Percentiles rank a stretch among this genome's conserved stretches.
These are phyloP conservation scores for Triops cancriformis DNA, from an alignment of 1,140 invertebrate genomes.

Conservation along the genomic window DNA sequence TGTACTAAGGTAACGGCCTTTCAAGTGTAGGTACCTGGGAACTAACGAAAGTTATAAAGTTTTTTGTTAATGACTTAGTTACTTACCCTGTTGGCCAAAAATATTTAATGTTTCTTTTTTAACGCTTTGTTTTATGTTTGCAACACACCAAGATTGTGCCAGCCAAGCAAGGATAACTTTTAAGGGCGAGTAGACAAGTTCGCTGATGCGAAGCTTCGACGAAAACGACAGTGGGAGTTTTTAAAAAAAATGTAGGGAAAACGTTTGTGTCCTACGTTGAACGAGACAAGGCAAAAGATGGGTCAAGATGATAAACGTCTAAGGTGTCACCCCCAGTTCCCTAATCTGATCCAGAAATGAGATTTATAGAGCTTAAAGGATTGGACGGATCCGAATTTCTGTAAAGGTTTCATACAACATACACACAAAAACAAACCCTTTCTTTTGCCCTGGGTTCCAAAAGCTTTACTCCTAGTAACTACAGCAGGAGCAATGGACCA, in stretches of 20 bases:
- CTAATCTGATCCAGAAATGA: slow-evolving; percentile 8
- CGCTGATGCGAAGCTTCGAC: background rate
- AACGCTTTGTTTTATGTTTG: background rate
- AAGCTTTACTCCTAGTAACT: too few relatives aligned
- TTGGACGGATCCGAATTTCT: background rate
- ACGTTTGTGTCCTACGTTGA: background rate
- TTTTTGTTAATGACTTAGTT: background rate
- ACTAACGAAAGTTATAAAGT: background rate
- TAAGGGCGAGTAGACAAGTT: background rate
- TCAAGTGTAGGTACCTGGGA: background rate
- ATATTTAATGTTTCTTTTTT: background rate
- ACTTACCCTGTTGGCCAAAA: background rate
- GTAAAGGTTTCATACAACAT: background rate
- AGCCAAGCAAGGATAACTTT: background rate
- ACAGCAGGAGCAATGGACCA: too few relatives aligned
- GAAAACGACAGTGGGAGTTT: background rate
- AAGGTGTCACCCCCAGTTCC: background rate
- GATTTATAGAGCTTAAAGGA: background rate
- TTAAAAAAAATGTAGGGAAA: slow-evolving; percentile 1
- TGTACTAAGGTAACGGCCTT: too few relatives aligned
- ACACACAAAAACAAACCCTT: too few relatives aligned
- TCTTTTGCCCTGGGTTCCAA: too few relatives aligned
- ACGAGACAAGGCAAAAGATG: background rate
- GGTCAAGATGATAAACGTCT: background rate
- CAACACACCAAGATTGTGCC: background rate